phyloP scores from a whole-genome alignment of 2,113 vertebrate species.

The Nibea albiflora region DNA sequence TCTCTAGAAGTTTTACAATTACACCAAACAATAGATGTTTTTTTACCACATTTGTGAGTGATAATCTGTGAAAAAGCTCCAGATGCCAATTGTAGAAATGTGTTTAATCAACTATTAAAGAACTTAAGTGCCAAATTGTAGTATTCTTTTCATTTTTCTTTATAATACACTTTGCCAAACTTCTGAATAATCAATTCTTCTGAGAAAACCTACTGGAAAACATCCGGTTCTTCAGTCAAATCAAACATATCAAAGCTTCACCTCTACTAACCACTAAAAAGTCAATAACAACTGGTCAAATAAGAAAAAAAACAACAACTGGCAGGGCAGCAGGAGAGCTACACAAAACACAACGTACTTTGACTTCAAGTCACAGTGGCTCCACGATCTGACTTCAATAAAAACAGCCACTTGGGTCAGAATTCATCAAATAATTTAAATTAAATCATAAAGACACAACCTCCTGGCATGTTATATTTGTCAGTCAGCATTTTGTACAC shows the following conservation, averaged over 20 bases:
- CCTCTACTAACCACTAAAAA: background rate
- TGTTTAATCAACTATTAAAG: background rate
- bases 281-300: background rate
- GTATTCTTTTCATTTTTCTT: background rate
- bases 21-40: background rate
- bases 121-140: background rate
- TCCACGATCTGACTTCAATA: background rate
- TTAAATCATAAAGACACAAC: background rate
- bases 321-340: constrained; percentile 10
- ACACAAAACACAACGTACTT: background rate
- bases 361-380: constrained; percentile 12
- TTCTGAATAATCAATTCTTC: constrained; percentile 19
- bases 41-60: background rate
- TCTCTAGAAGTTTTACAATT: background rate
- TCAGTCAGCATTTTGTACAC: constrained; percentile 6
- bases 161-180: background rate
- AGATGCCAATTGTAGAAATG: background rate
- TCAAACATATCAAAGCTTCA: constrained; percentile 23
- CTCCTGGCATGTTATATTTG: background rate
- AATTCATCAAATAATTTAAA: constrained; percentile 15
- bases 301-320: background rate
- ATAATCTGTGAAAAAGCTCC: background rate
- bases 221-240: constrained; percentile 2
- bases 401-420: background rate
- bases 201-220: background rate